Base-by-base conservation (phyloP, 1,140 invertebrate genomes). In the Sipha flava region DNA sequence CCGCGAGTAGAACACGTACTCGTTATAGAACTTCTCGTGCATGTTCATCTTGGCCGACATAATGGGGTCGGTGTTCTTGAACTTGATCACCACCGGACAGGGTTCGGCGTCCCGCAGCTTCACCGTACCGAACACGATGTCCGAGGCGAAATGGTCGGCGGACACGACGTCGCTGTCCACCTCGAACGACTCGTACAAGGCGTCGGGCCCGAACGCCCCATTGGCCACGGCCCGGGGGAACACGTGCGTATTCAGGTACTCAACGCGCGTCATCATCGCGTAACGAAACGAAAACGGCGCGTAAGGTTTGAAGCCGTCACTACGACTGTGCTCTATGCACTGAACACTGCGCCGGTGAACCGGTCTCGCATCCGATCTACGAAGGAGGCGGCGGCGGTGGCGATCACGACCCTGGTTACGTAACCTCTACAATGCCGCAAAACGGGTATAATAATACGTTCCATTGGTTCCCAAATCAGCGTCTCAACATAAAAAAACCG, bases 1-100 rank as follows among this genome's bases (percentile, higher is more conserved):
- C 0, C 31, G 45, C 1, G 26, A n/a, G 49, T 75, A 75, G 72
- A 75, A 75, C n/a, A 14, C 49, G 31, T 40, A 21, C 49, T 75
- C 72, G 49, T 75, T 75, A 49, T 75, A 26, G 47, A 75, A 75
- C 31, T 75, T 75, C 9, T 75, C 9, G n/a, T 75, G 72, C 72
- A 54, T 54, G 72, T 75, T 75, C 72, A 52, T 75, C 47, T 21
- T 34, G 47, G 45, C 47, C 9, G 47, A 21, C 47, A 54, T 7
- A 5, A 4, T 7, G 18, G 49, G 3, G 7, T 75, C 47, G 0
- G n/a, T 23, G 31, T 75, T 49, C n/a, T 75, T 75, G 31, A 75
- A 57, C 29, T 75, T 75, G 29, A 75, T 34, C 29, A 75, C 72
- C 12, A 54, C n/a, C 49, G 18, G 47, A 16, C 26, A 49, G 18